Evolutionary conservation across 1,140 invertebrate species (phyloP).

Genomic region (Listronotus bonariensis): DNA sequence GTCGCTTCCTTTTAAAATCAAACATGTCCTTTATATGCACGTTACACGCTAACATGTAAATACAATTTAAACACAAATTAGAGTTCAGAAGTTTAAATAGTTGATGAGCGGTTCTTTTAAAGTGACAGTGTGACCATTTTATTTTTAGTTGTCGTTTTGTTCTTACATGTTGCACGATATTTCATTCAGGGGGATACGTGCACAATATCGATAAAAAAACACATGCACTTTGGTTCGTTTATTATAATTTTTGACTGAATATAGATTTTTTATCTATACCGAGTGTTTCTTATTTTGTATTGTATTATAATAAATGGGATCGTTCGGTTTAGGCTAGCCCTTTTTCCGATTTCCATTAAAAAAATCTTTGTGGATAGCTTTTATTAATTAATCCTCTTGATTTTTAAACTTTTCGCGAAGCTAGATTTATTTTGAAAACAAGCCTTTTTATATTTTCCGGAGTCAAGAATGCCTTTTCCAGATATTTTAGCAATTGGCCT

Average conservation of each 20-base stretch:
- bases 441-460: no score
- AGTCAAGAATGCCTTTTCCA: no score
- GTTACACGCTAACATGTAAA: constrained; percentile 14
- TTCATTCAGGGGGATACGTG: background rate
- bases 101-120: constrained; percentile 13
- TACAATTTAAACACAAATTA: constrained; percentile 19
- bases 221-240: background rate
- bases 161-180: constrained; percentile 6
- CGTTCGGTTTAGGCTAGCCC: no score
- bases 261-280: no score
- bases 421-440: no score
- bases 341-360: no score
- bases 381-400: no score
- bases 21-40: constrained; percentile 1
- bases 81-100: constrained; percentile 10
- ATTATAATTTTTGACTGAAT: background rate
- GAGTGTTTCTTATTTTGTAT: no score
- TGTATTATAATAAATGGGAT: no score
- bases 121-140: constrained; percentile 2
- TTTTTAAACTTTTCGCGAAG: no score
- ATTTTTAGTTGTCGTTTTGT: background rate
- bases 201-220: background rate
- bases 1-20: background rate
- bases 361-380: no score
- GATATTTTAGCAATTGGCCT: no score